These are phyloP conservation scores for Nephrotoma guestfalica DNA, from an alignment of 2,888 invertebrate species.

Conservation along the genomic window DNA sequence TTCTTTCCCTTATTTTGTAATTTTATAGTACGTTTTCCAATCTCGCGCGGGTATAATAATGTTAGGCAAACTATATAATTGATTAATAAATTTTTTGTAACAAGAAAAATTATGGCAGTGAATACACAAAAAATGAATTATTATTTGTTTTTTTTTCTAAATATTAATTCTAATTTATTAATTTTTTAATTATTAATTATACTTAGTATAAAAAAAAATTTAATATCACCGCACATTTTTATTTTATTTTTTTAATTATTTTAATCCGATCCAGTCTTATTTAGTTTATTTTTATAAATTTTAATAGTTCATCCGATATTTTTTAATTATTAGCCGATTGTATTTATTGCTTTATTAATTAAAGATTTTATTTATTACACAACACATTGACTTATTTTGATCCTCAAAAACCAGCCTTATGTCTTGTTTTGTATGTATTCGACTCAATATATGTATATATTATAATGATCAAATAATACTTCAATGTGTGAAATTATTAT, in stretches of 20 bases:
- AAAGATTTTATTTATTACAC: neutral
- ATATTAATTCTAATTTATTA: neutral
- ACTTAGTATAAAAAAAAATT: neutral
- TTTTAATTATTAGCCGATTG: neutral
- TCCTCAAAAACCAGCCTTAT: neutral
- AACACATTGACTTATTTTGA: neutral
- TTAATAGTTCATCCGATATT: slow-evolving; percentile 1
- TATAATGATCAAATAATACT: neutral
- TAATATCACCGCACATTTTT: slow-evolving; percentile 5
- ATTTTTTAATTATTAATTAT: too few relatives aligned
- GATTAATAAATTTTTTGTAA: neutral
- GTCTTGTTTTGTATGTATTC: neutral
- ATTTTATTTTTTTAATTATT: slow-evolving; percentile 4
- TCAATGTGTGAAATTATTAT: neutral
- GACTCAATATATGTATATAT: neutral
- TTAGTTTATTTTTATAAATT: slow-evolving; percentile 3
- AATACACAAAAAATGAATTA: neutral
- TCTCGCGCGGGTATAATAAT: neutral
- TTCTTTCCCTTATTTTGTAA: neutral
- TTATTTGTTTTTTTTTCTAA: neutral
- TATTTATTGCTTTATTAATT: neutral
- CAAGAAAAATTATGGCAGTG: neutral
- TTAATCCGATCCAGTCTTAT: slow-evolving; percentile 7
- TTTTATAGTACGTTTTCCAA: neutral
- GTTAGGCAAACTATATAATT: neutral